These are phyloP conservation scores for Philaethria dido DNA, from an alignment of 2,888 invertebrate species.

Conservation along the genomic window DNA sequence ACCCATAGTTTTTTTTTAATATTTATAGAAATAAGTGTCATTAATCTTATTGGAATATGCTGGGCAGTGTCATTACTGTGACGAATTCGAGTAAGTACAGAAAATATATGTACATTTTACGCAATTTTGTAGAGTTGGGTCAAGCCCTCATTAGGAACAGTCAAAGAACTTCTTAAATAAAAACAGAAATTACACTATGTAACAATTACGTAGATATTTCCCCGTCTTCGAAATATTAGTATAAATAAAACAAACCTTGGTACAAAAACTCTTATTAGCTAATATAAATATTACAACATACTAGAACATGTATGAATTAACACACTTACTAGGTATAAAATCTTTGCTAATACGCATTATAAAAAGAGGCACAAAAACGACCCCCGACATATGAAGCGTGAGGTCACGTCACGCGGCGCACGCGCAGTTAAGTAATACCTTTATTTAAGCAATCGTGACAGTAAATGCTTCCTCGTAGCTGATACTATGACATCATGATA, in stretches of 20 bases:
- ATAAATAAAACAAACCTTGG: constrained; percentile 4
- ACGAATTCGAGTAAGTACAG: too few species aligned
- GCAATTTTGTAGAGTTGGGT: too few species aligned
- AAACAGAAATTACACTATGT: too few species aligned
- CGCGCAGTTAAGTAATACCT: constrained; percentile 57
- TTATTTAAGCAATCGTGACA: constrained; percentile 58
- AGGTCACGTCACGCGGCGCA: constrained; percentile 54
- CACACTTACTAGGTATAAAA: background rate
- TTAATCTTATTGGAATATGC: too few species aligned
- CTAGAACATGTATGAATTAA: constrained; percentile 17
- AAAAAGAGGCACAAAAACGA: constrained; percentile 33
- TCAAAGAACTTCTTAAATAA: too few species aligned
- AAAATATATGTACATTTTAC: too few species aligned
- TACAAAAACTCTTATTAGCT: background rate
- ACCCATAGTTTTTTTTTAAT: too few species aligned
- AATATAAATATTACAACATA: background rate
- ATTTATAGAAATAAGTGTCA: too few species aligned
- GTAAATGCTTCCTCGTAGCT: constrained; percentile 59
- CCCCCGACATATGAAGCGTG: constrained; percentile 48
- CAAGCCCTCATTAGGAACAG: too few species aligned
- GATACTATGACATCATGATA: constrained; percentile 56
- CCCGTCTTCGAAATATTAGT: background rate
- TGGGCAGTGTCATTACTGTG: too few species aligned
- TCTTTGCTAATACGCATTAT: constrained; percentile 3
- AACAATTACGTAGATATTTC: background rate